Evolutionary conservation across 2,888 invertebrate genomes (phyloP), one percentile per base, ranked within the genome.

Genomic region (Tanaodytes sp.): DNA sequence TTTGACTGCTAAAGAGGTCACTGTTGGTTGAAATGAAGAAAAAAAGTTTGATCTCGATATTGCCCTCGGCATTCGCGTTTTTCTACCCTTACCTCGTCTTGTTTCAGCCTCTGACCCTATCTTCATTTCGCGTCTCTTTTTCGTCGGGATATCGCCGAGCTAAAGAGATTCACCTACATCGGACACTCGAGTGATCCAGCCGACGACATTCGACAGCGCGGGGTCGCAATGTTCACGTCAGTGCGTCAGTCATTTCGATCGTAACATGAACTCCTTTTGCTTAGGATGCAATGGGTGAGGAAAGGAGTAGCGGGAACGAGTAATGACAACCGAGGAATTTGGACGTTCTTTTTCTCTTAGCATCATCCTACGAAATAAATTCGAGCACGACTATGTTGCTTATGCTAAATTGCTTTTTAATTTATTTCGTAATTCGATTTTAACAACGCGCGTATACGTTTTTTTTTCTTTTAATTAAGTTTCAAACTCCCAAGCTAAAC

Each of bases 141-240:
- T 55, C 69, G 58, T 39, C 42, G 46, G 33, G 49, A 59, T 70
- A 63, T 72, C 66, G 72, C 58, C 62, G 74, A 75, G 77, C 30
- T 31, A 12, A 43, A 49, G 45, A 59, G 57, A 62, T 77, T 81
- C 80, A 80, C 77, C 79, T 76, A 77, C 78, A 80, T 80, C 80
- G 78, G 79, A 81, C 79, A 80, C 76, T 81, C 77, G 75, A 71
- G 71, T 73, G 77, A 79, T 78, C 76, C 75, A 71, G 69, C 72
- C 79, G 81, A 82, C 76, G 82, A 82, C 81, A 80, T 80, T 76
- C 77, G 78, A 76, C 82, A 79, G 78, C 82, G 72, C 81, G 82
- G 79, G 82, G 81, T 77, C 81, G 76, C 78, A 74, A 81, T 82
- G 81, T 82, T 81, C 82, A 75, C 78, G 79, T 80, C 77, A 80